phyloP scores from a whole-genome alignment of 2,888 invertebrate species.

The Drosophila barbarae region DNA sequence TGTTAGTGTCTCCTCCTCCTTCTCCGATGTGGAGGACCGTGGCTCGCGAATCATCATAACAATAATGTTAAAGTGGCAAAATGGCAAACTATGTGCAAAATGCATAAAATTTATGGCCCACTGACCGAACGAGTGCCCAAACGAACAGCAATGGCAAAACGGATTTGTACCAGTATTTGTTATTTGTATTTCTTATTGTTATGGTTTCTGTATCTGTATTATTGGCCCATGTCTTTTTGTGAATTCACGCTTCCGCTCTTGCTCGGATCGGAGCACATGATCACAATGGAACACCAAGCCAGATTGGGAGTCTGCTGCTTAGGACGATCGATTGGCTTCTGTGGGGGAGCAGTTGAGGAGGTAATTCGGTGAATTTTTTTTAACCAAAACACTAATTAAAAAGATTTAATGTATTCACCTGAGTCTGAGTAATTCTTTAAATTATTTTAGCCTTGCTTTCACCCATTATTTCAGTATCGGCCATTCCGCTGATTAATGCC shows the following conservation, averaged over 20 bases:
- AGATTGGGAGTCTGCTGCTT: background rate
- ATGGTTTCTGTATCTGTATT: constrained; percentile 37
- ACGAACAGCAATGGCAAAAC: constrained; percentile 36
- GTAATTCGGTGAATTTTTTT: too few species aligned
- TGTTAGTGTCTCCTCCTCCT: constrained; percentile 32
- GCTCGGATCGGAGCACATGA: constrained; percentile 9
- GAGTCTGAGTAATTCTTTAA: background rate
- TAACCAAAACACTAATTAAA: background rate
- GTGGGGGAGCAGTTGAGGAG: background rate
- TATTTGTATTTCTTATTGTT: constrained; percentile 45
- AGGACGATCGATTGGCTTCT: constrained; percentile 17
- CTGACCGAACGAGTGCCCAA: constrained; percentile 11
- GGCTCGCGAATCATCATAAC: constrained; percentile 77
- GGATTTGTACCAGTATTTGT: constrained; percentile 50
- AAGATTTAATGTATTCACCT: background rate
- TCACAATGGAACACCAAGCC: constrained; percentile 21
- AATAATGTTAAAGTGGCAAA: constrained; percentile 79
- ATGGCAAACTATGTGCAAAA: constrained; percentile 76
- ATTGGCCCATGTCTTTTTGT: constrained; percentile 33
- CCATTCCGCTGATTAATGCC: constrained; percentile 15
- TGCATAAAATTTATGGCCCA: constrained; percentile 73
- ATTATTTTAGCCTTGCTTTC: constrained; percentile 2
- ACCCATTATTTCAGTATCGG: background rate
- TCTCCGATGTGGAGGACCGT: constrained; percentile 36
- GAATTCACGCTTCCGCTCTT: constrained; percentile 42